Evolutionary conservation across 1,140 invertebrate species (phyloP).

Genomic region (Euwallacea fornicatus): DNA sequence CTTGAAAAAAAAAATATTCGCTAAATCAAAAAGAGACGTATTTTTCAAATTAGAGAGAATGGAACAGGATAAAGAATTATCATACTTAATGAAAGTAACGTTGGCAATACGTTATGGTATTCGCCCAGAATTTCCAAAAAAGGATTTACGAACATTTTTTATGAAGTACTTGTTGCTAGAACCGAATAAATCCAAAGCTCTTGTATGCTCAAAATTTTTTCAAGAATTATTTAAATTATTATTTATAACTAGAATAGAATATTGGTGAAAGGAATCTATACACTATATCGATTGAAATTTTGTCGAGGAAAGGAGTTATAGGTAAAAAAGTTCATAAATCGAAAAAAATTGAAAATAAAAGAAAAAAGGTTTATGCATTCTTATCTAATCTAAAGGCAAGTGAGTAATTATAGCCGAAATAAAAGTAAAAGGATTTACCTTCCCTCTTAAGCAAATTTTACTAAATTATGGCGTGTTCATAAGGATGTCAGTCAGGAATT

Average conservation of each 20-base stretch:
- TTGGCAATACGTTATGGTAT: background rate
- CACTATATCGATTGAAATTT: background rate
- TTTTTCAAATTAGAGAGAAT: background rate
- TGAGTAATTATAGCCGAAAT: conserved; percentile 10
- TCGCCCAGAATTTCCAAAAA: background rate
- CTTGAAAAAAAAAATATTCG: background rate
- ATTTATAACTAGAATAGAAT: no score
- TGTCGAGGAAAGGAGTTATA: background rate
- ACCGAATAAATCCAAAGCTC: background rate
- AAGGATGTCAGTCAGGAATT: background rate
- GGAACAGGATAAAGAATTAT: background rate
- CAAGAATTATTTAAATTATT: conserved; percentile 2
- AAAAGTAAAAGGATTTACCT: conserved; percentile 7
- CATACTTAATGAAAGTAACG: conserved; percentile 2
- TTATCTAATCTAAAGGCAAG: conserved; percentile 3
- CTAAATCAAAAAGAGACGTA: background rate
- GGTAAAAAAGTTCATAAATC: background rate
- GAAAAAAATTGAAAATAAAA: background rate
- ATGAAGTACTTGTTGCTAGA: background rate
- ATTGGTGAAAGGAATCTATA: background rate
- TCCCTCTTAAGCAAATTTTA: background rate
- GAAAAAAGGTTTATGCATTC: background rate
- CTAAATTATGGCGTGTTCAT: background rate
- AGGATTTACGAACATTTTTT: background rate
- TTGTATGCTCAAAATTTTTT: background rate